Conservation (phyloP, 2,797 vertebrate species). For the Cryptoprocta ferox region DNA sequence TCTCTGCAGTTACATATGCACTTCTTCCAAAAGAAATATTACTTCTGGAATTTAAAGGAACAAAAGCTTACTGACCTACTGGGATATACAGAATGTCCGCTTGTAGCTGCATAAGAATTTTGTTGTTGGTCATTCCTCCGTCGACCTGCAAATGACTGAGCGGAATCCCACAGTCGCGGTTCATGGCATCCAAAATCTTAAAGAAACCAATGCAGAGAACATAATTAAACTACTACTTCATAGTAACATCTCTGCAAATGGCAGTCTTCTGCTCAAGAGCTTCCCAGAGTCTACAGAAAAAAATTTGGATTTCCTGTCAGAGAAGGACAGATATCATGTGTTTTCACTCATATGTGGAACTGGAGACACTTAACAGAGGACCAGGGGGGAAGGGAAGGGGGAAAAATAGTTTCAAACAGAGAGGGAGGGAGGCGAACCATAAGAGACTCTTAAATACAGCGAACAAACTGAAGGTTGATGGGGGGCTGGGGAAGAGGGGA, state of each 20-base stretch:
- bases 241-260: not conserved
- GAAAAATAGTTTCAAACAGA: too few species aligned
- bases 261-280: not conserved
- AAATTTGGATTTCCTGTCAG: not conserved
- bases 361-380: too few species aligned
- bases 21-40: not conserved
- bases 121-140: constrained; percentile 98
- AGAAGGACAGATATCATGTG: not conserved
- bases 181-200: constrained; percentile 98
- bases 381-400: too few species aligned
- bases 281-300: not conserved
- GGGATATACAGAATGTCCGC: constrained; percentile 98
- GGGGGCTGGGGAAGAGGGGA: too few species aligned
- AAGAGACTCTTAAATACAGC: too few species aligned
- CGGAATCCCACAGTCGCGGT: constrained; percentile 96
- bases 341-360: too few species aligned
- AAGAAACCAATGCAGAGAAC: constrained; percentile 59
- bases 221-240: not conserved
- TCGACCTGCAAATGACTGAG: constrained; percentile 96
- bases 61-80: constrained; percentile 90
- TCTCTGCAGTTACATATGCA: not conserved
- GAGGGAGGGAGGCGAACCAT: too few species aligned
- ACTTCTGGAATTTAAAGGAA: not conserved
- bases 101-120: constrained; percentile 97
- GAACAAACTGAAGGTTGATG: too few species aligned